These are phyloP conservation scores for Lophochroa leadbeateri DNA, from an alignment of 2,113 vertebrate species.

Conservation along the genomic window DNA sequence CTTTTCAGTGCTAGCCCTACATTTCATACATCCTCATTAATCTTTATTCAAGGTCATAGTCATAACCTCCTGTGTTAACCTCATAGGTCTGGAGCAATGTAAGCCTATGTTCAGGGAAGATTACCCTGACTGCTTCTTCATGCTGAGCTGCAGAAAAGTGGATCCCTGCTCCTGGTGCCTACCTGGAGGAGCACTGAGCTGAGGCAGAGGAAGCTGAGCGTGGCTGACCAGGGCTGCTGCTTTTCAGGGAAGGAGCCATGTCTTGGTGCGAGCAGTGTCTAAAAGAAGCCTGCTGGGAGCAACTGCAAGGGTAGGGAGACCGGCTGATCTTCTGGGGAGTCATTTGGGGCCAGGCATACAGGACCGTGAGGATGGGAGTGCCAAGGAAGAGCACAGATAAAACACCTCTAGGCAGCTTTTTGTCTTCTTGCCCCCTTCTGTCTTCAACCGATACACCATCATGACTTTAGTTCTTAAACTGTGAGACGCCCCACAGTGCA, in stretches of 20 bases:
- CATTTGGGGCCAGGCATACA: not conserved
- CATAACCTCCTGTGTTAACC: not conserved
- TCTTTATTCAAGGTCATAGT: not conserved
- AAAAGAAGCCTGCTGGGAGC: not conserved
- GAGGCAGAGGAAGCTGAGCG: not conserved
- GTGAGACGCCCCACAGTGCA: not conserved
- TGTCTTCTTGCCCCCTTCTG: not conserved
- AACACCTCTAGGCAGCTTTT: not conserved
- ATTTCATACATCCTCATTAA: not conserved
- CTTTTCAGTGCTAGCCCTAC: not conserved
- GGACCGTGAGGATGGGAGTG: not conserved
- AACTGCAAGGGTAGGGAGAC: not conserved
- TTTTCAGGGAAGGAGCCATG: not conserved
- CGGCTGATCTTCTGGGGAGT: not conserved
- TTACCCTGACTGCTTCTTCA: not conserved
- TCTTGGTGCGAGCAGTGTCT: not conserved
- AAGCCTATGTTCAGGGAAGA: not conserved
- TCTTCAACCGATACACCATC: not conserved
- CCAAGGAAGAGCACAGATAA: not conserved
- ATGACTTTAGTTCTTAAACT: not conserved
- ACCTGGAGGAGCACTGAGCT: not conserved
- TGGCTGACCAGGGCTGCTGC: not conserved
- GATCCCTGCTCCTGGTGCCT: not conserved
- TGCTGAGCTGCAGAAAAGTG: not conserved
- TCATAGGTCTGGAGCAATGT: not conserved